A percentile compares a stretch with the other conserved stretches of the same genome.
Conservation (phyloP, 2,797 vertebrate species). For the Denticeps clupeoides region DNA sequence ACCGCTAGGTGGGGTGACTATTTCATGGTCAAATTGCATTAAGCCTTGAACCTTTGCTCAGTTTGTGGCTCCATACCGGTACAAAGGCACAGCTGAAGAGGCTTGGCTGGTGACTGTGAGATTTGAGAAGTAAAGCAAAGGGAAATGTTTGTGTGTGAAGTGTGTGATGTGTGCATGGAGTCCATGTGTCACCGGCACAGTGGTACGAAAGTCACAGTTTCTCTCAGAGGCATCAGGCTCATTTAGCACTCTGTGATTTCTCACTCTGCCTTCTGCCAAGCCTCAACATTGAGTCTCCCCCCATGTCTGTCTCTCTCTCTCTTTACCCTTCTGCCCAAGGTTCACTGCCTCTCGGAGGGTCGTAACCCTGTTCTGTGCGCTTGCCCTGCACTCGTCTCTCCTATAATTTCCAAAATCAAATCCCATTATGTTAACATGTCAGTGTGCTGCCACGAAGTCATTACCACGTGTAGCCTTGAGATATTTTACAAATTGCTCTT, state of each 20-base stretch:
- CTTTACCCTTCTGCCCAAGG: too few relatives aligned
- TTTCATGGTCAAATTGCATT: too few relatives aligned
- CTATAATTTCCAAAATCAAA: too few relatives aligned
- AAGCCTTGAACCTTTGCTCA: too few relatives aligned
- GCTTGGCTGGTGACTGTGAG: slow-evolving; percentile 16
- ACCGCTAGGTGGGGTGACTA: too few relatives aligned
- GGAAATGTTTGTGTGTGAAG: slow-evolving; percentile 6
- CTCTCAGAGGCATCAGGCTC: slow-evolving; percentile 11
- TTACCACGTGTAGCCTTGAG: slow-evolving; percentile 57
- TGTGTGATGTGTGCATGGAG: slow-evolving; percentile 1
- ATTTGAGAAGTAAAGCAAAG: slow-evolving; percentile 19
- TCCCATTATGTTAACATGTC: slow-evolving; percentile 42
- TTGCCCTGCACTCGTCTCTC: too few relatives aligned
- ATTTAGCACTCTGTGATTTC: slow-evolving; percentile 11
- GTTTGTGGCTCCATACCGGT: slow-evolving; percentile 10
- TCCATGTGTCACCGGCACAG: not conserved
- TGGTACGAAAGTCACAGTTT: slow-evolving; percentile 10
- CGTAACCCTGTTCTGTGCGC: too few relatives aligned
- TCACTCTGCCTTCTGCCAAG: not conserved
- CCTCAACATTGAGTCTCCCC: slow-evolving; percentile 11
- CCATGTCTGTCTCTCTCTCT: too few relatives aligned
- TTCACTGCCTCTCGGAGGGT: too few relatives aligned
- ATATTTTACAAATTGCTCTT: slow-evolving; percentile 47
- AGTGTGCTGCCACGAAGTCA: slow-evolving; percentile 39
- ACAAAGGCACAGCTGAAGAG: not conserved